Conservation (phyloP, 2,888 invertebrate species). For the Venustoraphidia nigricollis region DNA sequence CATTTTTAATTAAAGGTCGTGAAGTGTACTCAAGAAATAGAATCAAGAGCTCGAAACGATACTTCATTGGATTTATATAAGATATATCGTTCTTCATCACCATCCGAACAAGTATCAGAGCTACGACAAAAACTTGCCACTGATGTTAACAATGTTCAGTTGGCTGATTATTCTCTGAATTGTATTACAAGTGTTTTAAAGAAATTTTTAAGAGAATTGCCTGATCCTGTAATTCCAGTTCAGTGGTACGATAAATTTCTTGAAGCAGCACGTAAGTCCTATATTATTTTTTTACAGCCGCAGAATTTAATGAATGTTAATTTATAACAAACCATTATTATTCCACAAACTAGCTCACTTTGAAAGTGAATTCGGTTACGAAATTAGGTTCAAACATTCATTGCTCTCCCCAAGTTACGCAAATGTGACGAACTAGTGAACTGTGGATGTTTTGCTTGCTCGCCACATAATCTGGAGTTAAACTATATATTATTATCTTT, state of each 20-base stretch:
- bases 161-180: slow-evolving; percentile 32
- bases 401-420: no score
- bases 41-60: slow-evolving; percentile 34
- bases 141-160: slow-evolving; percentile 24
- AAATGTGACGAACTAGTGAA: no score
- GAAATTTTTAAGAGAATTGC: slow-evolving; percentile 55
- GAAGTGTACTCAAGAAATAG: slow-evolving; percentile 43
- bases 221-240: slow-evolving; percentile 60
- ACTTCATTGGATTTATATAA: slow-evolving; percentile 44
- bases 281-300: not conserved
- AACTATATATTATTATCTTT: slow-evolving; percentile 1
- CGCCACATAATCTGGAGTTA: no score
- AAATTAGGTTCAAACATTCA: no score
- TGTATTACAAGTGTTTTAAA: slow-evolving; percentile 47
- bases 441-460: no score
- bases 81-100: slow-evolving; percentile 45
- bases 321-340: no score
- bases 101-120: slow-evolving; percentile 40
- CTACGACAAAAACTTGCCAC: slow-evolving; percentile 36
- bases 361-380: no score
- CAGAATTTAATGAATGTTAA: not conserved
- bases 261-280: slow-evolving; percentile 28
- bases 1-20: slow-evolving; percentile 19
- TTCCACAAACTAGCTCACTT: no score
- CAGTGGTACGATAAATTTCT: slow-evolving; percentile 57